Evolutionary conservation across 2,113 vertebrate species (phyloP).

Genomic region (Plecturocebus donacophilus): DNA sequence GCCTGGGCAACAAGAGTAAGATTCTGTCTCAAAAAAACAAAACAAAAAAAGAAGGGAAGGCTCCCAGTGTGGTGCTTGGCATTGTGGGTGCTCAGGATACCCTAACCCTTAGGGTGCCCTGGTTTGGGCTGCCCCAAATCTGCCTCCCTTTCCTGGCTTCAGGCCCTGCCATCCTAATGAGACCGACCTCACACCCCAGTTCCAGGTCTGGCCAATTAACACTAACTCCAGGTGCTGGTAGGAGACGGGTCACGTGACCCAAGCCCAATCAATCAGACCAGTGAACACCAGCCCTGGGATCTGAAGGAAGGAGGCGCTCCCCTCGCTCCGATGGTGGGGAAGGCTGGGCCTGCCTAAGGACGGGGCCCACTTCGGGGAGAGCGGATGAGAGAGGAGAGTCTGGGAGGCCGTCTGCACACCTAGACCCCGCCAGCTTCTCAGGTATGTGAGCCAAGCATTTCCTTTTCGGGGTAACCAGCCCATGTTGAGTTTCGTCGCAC

Average conservation of each 20-base stretch:
- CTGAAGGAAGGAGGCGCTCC: too few relatives aligned
- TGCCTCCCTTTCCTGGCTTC: not conserved
- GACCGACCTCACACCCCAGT: not conserved
- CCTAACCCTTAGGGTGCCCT: not conserved
- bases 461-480: not conserved
- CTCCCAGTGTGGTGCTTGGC: too few relatives aligned
- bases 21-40: too few relatives aligned
- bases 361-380: fast-evolving
- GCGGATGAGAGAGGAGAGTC: not conserved
- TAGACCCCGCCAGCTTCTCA: not conserved
- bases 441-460: fast-evolving
- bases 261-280: not conserved
- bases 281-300: fast-evolving
- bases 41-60: not conserved
- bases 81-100: not conserved
- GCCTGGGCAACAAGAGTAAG: too few relatives aligned
- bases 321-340: fast-evolving
- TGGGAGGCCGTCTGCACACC: fast-evolving
- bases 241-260: not conserved
- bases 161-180: not conserved
- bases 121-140: not conserved
- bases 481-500: not conserved
- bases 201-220: not conserved
- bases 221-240: not conserved
- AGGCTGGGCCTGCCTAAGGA: not conserved